Evolutionary conservation across 2,888 invertebrate species (phyloP).

Genomic region (Neelides folsomi): DNA sequence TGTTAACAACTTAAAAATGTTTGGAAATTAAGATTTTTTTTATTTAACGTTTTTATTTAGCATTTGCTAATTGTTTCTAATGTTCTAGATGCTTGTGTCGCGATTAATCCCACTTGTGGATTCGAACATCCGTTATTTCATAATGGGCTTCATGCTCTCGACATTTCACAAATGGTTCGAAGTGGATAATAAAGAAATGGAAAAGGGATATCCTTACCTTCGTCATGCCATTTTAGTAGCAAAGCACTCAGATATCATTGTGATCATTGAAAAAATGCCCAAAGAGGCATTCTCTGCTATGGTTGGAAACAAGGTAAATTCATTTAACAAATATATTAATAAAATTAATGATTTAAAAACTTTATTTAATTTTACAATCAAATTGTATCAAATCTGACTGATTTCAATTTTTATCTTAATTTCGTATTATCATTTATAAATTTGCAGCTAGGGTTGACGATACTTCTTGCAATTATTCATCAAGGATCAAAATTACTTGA

Average conservation of each 20-base stretch:
- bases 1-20: not conserved
- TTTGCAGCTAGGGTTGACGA: constrained; percentile 20
- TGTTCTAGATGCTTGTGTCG: constrained; percentile 27
- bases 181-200: constrained; percentile 12
- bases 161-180: constrained; percentile 21
- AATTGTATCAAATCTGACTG: no score
- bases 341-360: no score
- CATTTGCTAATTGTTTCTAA: not conserved
- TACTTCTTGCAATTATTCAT: constrained; percentile 17
- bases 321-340: no score
- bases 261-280: constrained; percentile 1
- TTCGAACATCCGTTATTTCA: constrained; percentile 15
- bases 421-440: not conserved
- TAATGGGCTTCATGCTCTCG: constrained; percentile 18
- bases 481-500: constrained; percentile 16
- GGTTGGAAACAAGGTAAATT: constrained; percentile 9
- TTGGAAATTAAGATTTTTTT: not conserved
- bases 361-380: no score
- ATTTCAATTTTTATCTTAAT: not conserved
- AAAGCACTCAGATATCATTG: constrained; percentile 12
- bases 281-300: constrained; percentile 2
- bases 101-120: constrained; percentile 27
- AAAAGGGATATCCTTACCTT: constrained; percentile 25
- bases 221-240: constrained; percentile 22
- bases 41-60: not conserved